Conservation (phyloP, 1,140 invertebrate genomes). For the Luehdorfia chinensis region DNA sequence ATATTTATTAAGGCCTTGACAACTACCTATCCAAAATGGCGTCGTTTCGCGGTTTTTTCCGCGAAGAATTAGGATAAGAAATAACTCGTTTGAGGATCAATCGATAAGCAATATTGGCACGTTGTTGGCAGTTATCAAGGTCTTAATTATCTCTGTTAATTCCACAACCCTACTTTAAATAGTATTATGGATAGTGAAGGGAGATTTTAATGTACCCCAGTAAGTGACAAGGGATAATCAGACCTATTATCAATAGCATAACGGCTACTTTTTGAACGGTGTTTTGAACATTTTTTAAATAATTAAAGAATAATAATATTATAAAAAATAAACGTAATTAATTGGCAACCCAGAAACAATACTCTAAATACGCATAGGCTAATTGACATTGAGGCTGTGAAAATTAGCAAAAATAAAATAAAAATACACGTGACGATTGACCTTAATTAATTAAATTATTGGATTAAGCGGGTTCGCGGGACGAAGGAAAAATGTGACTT, state of each 20-base stretch:
- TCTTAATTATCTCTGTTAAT: constrained; percentile 10
- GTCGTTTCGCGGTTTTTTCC: too few species aligned
- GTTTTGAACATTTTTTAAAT: constrained; percentile 75
- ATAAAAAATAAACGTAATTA: constrained; percentile 65
- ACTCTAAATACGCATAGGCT: constrained; percentile 75
- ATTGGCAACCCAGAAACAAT: constrained; percentile 75
- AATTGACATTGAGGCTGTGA: constrained; percentile 75
- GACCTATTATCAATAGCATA: constrained; percentile 69
- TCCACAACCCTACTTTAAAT: constrained; percentile 11
- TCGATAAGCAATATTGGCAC: constrained; percentile 17
- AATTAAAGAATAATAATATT: constrained; percentile 52
- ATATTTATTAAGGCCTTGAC: constrained; percentile 35
- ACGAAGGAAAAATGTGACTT: constrained; percentile 34
- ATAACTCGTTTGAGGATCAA: too few species aligned
- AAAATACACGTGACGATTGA: constrained; percentile 66
- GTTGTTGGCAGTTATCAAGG: constrained; percentile 27
- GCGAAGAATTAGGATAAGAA: too few species aligned
- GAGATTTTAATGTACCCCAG: constrained; percentile 45
- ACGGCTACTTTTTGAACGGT: constrained; percentile 74
- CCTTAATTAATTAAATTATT: constrained; percentile 61
- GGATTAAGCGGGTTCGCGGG: constrained; percentile 49
- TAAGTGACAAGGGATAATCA: constrained; percentile 60
- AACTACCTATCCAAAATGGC: constrained; percentile 20
- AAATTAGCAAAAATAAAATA: constrained; percentile 72
- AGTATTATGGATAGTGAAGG: constrained; percentile 36